Evolutionary conservation across 2,113 vertebrate genomes (phyloP), one percentile per base, ranked within the genome.

Genomic region (Nerophis lumbriciformis): DNA sequence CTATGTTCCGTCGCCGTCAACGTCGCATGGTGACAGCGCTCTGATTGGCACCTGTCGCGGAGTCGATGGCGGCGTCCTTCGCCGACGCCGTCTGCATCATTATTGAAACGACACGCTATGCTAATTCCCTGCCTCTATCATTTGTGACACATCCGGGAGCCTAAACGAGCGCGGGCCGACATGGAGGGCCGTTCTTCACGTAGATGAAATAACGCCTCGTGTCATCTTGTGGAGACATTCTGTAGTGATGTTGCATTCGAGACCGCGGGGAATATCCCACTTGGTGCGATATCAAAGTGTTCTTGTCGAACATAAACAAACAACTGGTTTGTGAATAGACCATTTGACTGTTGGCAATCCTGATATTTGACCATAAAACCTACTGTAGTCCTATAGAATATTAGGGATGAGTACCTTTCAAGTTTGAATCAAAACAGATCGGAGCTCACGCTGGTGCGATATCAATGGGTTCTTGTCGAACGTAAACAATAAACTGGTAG

Each of bases 11-110:
- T 74, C 78, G 66, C 72, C 72, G 74, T 83, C 75, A 69, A 63
- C 68, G 81, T 72, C 62, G 52, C 72, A 76, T 61, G 21, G 63
- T 59, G 42, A 66, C 69, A 44, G 63, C 52, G 36, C 48, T 75
- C 72, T 87, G 77, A 84, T 76, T 82, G 84, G 80, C 81, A 83
- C 73, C 78, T 83, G 79, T 85, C 77, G 47, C 52, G 0, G 12
- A 87, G 73, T 86, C 81, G 78, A 67, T 79, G 77, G 69, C 44
- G 72, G 48, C 52, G 68, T 70, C 60, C 55, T 47, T 65, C 65
- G 66, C 73, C 21, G 51, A 35, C 36, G 12, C 78, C 80, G 75
- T 85, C 77, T 83, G 80, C 72, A 77, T 72, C 59, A 65, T 73
- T 66, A 57, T 36, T 16, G 54, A 56, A 28, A 42, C 14, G 37